Evolutionary conservation across 2,888 invertebrate genomes (phyloP).

Genomic region (Sepiola atlantica): DNA sequence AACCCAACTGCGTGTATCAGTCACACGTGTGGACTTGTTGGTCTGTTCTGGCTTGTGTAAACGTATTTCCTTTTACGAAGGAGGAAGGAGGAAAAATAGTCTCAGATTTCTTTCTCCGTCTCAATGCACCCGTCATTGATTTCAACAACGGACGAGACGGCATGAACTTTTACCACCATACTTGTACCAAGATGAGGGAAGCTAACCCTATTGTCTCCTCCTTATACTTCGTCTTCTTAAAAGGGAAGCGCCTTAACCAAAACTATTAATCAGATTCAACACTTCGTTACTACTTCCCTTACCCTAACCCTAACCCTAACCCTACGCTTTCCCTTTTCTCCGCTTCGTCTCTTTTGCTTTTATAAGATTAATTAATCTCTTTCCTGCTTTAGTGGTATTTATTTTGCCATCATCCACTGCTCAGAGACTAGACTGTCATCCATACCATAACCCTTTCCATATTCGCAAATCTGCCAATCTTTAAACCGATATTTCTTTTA

Average conservation of each 20-base stretch:
- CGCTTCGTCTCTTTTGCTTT: neutral
- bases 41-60: neutral
- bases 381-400: neutral
- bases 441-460: too few species aligned
- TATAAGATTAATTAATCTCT: neutral
- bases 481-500: neutral
- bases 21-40: neutral
- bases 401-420: too few species aligned
- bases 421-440: too few species aligned
- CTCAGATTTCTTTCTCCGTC: neutral
- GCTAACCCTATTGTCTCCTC: too few species aligned
- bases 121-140: neutral
- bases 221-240: too few species aligned
- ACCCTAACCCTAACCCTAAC: too few species aligned
- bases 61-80: neutral
- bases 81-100: neutral
- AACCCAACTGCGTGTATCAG: neutral
- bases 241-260: neutral
- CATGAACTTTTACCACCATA: neutral
- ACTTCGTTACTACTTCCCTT: neutral
- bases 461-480: neutral
- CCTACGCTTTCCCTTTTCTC: too few species aligned
- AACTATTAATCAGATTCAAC: neutral
- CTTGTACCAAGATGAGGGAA: too few species aligned
- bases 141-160: neutral